Evolutionary conservation across 2,113 vertebrate species (phyloP), one percentile per base, ranked within the genome.

Genomic region (Cyphomyrus discorhynchus): DNA sequence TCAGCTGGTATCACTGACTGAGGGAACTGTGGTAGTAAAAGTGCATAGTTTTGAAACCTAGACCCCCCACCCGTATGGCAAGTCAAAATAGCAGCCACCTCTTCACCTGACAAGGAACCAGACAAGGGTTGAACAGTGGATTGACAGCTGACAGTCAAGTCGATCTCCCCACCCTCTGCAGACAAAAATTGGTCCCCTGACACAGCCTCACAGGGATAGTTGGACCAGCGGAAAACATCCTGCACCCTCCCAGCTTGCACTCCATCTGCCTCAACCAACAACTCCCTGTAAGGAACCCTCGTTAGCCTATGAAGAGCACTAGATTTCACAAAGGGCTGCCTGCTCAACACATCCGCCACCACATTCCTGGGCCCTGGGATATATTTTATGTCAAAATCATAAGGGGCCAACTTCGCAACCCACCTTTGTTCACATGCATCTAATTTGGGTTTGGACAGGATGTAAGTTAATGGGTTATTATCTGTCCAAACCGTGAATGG

Each of bases 231-330:
- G 17, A 92, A 90, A 49, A 86, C 50, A 21, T 82, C 88, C 82
- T 89, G 89, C 45, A 91, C 86, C 19, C 35, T 58, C 7, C 85
- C 46, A 1, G 86, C 35, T 24, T 58, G 31, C 49, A 91, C 46
- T 31, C 77, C 35, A 80, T 66, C 27, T 0, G 89, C 90, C 39
- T 91, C 90, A 21, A 83, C 52, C 47, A 90, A 5, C 66, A 92
- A 62, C 21, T 52, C 31, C 6, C 87, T 21, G 31, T 91, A 88
- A 15, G 89, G 88, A 17, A 88, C 82, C 7, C 86, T 90, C 5
- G 53, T 91, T 10, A 90, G 13, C n/a, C 86, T 42, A 9, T 91
- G 89, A 5, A 89, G 85, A 15, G 31, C 17, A 42, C 70, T 90
- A 42, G 70, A 24, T 6, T 88, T 52, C 62, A 77, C 87, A 85